Conservation (phyloP, 2,888 invertebrate species). For the Dolichopus griseipennis region DNA sequence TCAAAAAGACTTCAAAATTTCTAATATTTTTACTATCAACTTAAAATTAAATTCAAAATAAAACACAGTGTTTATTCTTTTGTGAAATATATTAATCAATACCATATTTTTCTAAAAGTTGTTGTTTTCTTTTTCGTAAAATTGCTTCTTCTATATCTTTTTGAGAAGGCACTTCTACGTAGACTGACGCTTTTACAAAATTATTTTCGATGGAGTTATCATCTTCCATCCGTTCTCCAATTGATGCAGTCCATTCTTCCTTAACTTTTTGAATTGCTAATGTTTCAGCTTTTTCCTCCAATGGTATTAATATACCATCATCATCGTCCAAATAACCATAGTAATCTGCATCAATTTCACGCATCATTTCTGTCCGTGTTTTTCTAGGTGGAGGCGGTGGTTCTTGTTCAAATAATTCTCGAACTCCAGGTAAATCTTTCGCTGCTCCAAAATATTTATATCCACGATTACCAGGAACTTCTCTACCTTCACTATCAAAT, state of each 20-base stretch:
- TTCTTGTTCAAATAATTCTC: slow-evolving; percentile 95
- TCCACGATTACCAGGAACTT: slow-evolving; percentile 95
- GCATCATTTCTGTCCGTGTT: slow-evolving; percentile 93
- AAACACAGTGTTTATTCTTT: no score
- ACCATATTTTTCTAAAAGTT: slow-evolving; percentile 77
- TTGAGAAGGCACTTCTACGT: slow-evolving; percentile 90
- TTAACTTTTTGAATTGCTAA: slow-evolving; percentile 53
- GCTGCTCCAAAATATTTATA: slow-evolving; percentile 99
- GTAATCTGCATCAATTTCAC: slow-evolving; percentile 96
- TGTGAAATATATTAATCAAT: slow-evolving; percentile 31
- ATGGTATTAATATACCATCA: slow-evolving; percentile 84
- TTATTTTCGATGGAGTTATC: slow-evolving; percentile 65
- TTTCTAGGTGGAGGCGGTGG: slow-evolving; percentile 83
- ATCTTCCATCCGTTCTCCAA: slow-evolving; percentile 47
- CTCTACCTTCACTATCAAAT: slow-evolving; percentile 88
- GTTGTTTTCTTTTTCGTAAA: slow-evolving; percentile 81
- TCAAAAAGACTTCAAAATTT: no score
- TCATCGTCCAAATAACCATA: slow-evolving; percentile 99
- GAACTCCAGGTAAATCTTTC: slow-evolving; percentile 93
- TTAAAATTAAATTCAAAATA: no score
- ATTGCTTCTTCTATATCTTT: slow-evolving; percentile 90
- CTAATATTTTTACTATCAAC: no score
- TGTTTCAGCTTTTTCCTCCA: slow-evolving; percentile 74
- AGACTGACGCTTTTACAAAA: slow-evolving; percentile 65
- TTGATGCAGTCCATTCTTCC: slow-evolving; percentile 62